Evolutionary conservation across 2,797 vertebrate species (phyloP).

Genomic region (Mus spretus): DNA sequence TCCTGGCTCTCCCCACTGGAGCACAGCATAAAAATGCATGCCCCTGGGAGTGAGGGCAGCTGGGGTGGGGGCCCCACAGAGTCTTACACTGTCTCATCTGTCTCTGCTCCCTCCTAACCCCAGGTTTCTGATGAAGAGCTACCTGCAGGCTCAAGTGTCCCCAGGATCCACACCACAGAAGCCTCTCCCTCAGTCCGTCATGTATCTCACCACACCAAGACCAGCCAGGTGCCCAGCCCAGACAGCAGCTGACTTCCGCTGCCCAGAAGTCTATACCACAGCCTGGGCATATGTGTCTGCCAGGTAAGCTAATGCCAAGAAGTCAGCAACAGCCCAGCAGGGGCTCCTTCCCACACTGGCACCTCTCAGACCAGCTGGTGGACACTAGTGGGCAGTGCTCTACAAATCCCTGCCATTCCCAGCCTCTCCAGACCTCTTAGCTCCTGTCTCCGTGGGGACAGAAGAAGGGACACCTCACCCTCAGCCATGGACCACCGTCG

Average conservation of each 20-base stretch:
- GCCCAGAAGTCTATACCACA: slow-evolving; percentile 86
- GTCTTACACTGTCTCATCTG: background rate
- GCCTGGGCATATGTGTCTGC: slow-evolving; percentile 87
- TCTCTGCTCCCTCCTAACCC: background rate
- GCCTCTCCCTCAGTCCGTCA: slow-evolving; percentile 85
- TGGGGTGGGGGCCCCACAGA: background rate
- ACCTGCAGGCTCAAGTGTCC: slow-evolving; percentile 77
- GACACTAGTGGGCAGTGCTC: background rate
- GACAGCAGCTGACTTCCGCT: slow-evolving; percentile 86
- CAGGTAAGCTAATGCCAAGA: slow-evolving; percentile 85
- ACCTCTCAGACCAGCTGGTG: background rate
- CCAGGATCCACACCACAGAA: slow-evolving; percentile 25
- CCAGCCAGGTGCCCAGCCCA: slow-evolving; percentile 84
- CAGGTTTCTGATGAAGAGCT: slow-evolving; percentile 91
- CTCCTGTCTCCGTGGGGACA: background rate
- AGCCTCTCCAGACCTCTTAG: background rate
- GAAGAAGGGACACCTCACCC: background rate
- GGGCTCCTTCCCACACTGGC: background rate
- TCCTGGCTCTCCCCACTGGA: background rate
- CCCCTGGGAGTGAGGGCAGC: background rate
- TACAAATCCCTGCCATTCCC: background rate
- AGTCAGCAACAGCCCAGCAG: background rate
- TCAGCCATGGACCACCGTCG: background rate
- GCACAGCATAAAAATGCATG: background rate
- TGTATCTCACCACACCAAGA: slow-evolving; percentile 84